These are phyloP conservation scores for Zaprionus lineosus DNA, from an alignment of 2,888 invertebrate species.

Conservation along the genomic window DNA sequence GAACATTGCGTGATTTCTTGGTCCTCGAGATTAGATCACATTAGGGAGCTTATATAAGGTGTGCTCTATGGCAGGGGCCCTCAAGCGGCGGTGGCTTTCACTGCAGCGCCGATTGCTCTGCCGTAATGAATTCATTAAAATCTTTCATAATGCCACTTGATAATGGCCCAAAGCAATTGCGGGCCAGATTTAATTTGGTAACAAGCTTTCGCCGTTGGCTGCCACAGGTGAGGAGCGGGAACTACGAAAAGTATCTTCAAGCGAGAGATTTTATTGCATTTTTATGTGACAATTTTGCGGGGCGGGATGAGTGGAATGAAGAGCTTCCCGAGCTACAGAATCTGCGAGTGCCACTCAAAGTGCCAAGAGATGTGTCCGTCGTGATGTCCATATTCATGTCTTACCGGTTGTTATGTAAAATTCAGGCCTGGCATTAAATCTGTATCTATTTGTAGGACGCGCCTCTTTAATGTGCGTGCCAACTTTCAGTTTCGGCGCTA, in stretches of 20 bases:
- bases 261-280: slow-evolving; percentile 69
- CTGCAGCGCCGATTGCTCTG: slow-evolving; percentile 36
- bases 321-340: slow-evolving; percentile 43
- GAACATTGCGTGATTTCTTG: slow-evolving; percentile 35
- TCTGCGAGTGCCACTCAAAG: slow-evolving; percentile 11
- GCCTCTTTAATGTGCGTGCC: slow-evolving; percentile 7
- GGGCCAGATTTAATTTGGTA: slow-evolving; percentile 58
- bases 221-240: slow-evolving; percentile 30
- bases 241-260: no score
- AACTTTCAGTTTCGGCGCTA: slow-evolving; percentile 62
- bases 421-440: slow-evolving; percentile 11
- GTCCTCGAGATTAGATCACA: slow-evolving; percentile 4
- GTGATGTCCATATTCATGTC: no score
- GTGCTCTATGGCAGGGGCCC: not conserved
- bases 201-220: slow-evolving; percentile 67
- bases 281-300: slow-evolving; percentile 68
- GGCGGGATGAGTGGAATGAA: no score
- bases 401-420: slow-evolving; percentile 31
- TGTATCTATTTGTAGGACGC: slow-evolving; percentile 12
- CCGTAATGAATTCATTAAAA: slow-evolving; percentile 61
- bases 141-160: slow-evolving; percentile 67
- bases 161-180: slow-evolving; percentile 39
- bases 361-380: not conserved
- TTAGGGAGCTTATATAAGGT: slow-evolving; percentile 47
- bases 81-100: no score